Conservation (phyloP, 2,797 vertebrate genomes). For the Melopsittacus undulatus region DNA sequence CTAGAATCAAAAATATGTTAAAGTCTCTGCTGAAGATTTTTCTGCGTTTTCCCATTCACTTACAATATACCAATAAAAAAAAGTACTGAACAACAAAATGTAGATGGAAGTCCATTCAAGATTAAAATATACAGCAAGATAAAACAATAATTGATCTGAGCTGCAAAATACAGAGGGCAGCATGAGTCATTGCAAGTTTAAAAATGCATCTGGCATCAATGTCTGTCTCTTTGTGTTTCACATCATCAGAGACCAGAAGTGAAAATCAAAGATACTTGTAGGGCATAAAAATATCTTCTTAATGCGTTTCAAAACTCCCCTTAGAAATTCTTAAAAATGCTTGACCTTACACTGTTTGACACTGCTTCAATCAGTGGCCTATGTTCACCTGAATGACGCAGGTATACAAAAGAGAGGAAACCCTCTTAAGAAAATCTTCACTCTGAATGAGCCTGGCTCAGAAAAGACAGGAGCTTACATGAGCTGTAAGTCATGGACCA, state of each 20-base stretch:
- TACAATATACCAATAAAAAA: background rate
- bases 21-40: background rate
- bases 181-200: background rate
- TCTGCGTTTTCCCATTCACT: background rate
- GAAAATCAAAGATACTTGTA: background rate
- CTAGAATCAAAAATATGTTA: background rate
- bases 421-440: background rate
- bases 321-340: background rate
- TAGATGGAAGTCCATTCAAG: background rate
- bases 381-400: rapidly evolving
- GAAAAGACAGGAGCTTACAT: background rate
- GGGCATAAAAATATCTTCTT: background rate
- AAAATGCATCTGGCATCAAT: background rate
- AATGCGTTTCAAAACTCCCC: background rate
- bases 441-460: background rate
- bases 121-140: constrained; percentile 6
- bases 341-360: background rate
- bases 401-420: background rate
- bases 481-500: background rate
- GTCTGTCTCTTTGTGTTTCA: background rate
- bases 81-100: background rate
- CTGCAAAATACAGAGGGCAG: background rate
- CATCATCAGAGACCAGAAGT: background rate
- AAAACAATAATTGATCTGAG: constrained; percentile 15
- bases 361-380: rapidly evolving